Evolutionary conservation across 1,140 invertebrate genomes (phyloP), one percentile per base, ranked within the genome.

Genomic region (Drosophila funebris): DNA sequence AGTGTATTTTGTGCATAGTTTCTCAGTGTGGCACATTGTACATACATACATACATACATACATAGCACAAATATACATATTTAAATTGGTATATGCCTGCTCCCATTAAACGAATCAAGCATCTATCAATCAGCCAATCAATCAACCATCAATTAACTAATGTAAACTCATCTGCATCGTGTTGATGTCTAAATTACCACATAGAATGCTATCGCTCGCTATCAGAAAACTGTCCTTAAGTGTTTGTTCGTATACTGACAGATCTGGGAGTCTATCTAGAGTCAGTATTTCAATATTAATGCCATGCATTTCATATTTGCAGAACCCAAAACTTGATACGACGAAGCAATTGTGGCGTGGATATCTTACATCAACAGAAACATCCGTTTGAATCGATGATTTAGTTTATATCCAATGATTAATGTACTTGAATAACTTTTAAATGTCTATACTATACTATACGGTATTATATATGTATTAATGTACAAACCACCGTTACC

Each of bases 381-480:
- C 88, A 73, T 85, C 88, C 77, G 88, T 90, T 90, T 90, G 88
- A 90, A 43, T 90, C 88, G 62, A 89, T 90, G 78, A 90, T 90
- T 61, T 90, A 88, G 56, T 61, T 46, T 4, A 56, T 33, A n/a
- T n/a, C n/a, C n/a, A n/a, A n/a, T n/a, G n/a, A n/a, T n/a, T n/a
- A n/a, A n/a, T 84, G 70, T 44, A 81, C 46, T 52, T 76, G 61
- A 76, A 46, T 39, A 53, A 48, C 44, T 66, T 33, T 60, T 76
- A 52, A 50, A 18, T 60, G 60, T 73, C 43, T 63, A 60, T 46
- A 22, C 61, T 41, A 33, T 66, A 33, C 31, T 36, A 58, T 60
- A 70, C 50, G n/a, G 58, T 73, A 60, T 54, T 77, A 54, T 58
- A 69, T 63, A 61, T 74, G 46, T 64, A 56, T 80, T 50, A 48